These are phyloP conservation scores for Noctua janthe DNA, from an alignment of 2,888 invertebrate genomes.

Conservation along the genomic window DNA sequence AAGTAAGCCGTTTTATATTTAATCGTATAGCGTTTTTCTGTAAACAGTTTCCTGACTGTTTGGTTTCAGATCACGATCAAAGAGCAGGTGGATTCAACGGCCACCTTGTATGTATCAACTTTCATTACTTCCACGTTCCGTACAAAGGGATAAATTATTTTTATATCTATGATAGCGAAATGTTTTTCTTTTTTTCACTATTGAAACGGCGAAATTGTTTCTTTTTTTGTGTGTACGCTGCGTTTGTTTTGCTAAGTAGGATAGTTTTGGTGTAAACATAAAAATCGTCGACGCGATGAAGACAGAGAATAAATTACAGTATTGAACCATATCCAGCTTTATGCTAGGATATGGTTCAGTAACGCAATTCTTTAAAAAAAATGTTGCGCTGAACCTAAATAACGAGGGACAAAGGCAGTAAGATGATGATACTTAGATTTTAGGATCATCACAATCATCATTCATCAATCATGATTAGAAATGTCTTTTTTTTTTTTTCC, in stretches of 20 bases:
- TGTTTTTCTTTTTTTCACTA: conserved; percentile 49
- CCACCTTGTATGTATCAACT: conserved; percentile 71
- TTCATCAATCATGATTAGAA: conserved; percentile 3
- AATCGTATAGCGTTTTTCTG: conserved; percentile 66
- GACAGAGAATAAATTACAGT: background rate
- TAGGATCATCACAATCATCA: background rate
- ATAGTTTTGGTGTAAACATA: background rate
- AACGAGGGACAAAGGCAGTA: too few relatives aligned
- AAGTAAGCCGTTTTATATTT: conserved; percentile 70
- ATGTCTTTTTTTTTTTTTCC: too few relatives aligned
- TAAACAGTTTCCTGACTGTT: conserved; percentile 75
- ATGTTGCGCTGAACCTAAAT: too few relatives aligned
- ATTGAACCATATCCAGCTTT: background rate
- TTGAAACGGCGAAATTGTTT: conserved; percentile 40
- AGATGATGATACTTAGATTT: background rate
- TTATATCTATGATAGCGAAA: conserved; percentile 59
- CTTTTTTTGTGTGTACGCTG: conserved; percentile 26
- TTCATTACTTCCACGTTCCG: conserved; percentile 66
- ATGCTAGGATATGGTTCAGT: too few relatives aligned
- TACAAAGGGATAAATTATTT: conserved; percentile 67
- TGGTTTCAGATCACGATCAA: conserved; percentile 76
- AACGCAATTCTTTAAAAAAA: too few relatives aligned
- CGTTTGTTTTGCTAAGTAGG: conserved; percentile 37
- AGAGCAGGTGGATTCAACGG: conserved; percentile 72
- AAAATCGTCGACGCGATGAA: background rate